Evolutionary conservation across 2,888 invertebrate species (phyloP).

Genomic region (Cantharis nigra): DNA sequence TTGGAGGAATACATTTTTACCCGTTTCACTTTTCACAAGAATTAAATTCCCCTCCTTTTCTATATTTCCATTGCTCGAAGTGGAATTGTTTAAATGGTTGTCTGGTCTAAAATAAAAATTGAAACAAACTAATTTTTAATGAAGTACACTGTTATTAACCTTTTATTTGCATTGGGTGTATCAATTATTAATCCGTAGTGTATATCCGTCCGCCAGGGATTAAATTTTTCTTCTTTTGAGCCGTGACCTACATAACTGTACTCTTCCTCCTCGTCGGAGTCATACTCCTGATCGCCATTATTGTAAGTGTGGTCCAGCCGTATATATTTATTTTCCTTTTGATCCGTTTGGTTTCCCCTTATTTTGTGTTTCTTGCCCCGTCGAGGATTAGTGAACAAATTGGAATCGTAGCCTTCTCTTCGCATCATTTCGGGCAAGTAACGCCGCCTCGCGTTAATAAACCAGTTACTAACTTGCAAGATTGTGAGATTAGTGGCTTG

Average conservation of each 20-base stretch:
- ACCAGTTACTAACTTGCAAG: conserved; percentile 56
- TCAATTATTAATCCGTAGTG: conserved; percentile 53
- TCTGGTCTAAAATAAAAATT: neutral
- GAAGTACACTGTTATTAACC: conserved; percentile 34
- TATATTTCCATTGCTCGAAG: neutral
- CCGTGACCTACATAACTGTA: conserved; percentile 31
- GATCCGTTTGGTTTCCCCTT: conserved; percentile 40
- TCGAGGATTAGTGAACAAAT: conserved; percentile 53
- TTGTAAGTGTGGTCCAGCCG: conserved; percentile 37
- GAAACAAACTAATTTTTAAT: conserved; percentile 45
- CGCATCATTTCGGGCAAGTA: conserved; percentile 56
- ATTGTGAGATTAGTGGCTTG: conserved; percentile 54
- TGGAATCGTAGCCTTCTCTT: conserved; percentile 53
- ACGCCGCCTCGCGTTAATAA: conserved; percentile 52
- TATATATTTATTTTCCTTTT: conserved; percentile 44
- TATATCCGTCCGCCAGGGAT: conserved; percentile 55
- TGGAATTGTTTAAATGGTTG: neutral
- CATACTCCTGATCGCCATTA: conserved; percentile 42
- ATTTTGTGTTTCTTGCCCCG: conserved; percentile 44
- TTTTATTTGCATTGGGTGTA: conserved; percentile 44
- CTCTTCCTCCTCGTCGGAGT: conserved; percentile 43
- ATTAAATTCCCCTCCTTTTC: conserved; percentile 38
- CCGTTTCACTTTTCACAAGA: conserved; percentile 54
- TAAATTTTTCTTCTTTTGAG: conserved; percentile 46
- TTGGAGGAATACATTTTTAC: conserved; percentile 53